Evolutionary conservation across 2,113 vertebrate species (phyloP).

Genomic region (Boleophthalmus pectinirostris): DNA sequence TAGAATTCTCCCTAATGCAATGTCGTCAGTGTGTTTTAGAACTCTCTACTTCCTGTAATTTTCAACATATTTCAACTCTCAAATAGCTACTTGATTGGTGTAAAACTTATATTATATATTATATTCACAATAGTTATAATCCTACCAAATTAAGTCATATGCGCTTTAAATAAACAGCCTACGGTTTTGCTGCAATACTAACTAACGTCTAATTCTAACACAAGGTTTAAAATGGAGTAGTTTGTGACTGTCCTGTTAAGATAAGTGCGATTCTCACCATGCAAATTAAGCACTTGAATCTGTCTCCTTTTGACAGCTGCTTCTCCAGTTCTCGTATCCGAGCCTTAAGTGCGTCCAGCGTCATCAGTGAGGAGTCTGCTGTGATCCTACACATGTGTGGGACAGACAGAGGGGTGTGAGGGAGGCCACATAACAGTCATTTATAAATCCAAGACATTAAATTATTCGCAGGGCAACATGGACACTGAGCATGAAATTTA

Average conservation of each 20-base stretch:
- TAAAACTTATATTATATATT: too few species aligned
- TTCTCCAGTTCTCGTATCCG: conserved; percentile 97
- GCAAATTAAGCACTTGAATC: conserved; percentile 99
- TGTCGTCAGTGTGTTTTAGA: too few species aligned
- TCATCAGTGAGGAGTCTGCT: conserved; percentile 80
- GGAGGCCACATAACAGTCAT: conserved; percentile 61
- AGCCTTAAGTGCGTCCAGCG: conserved; percentile 93
- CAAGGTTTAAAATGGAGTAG: not conserved
- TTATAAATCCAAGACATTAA: conserved; percentile 79
- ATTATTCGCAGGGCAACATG: conserved; percentile 75
- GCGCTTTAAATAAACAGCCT: too few species aligned
- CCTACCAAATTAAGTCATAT: too few species aligned
- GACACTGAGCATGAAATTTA: conserved; percentile 79
- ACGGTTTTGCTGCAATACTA: too few species aligned
- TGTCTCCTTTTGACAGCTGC: conserved; percentile 95
- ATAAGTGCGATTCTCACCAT: conserved; percentile 85
- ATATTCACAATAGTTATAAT: too few species aligned
- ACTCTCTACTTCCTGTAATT: too few species aligned
- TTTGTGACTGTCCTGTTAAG: too few species aligned
- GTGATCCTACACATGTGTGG: conserved; percentile 72
- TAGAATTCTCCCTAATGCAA: too few species aligned
- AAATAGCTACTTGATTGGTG: too few species aligned
- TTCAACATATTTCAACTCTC: too few species aligned
- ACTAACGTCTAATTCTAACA: not conserved
- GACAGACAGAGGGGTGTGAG: conserved; percentile 40